A percentile compares a stretch with the other conserved stretches of the same genome.
Conservation (phyloP, 1,140 invertebrate species). For the Panagrolaimus sp. region DNA sequence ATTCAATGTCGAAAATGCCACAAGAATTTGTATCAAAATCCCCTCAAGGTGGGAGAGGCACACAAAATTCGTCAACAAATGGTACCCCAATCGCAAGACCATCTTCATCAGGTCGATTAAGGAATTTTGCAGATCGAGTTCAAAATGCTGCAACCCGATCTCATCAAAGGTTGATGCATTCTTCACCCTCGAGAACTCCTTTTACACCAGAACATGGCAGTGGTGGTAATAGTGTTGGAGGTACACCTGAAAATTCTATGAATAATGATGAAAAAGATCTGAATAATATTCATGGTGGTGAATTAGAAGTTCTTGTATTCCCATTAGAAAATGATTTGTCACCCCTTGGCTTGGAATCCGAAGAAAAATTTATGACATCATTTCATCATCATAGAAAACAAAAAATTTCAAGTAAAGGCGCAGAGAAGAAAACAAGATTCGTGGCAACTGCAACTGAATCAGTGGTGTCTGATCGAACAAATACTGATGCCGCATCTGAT, state of each 20-base stretch:
- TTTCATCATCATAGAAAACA: constrained; percentile 27
- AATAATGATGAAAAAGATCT: too few relatives aligned
- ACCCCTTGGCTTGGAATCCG: constrained; percentile 46
- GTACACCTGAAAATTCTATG: too few relatives aligned
- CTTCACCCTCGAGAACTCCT: constrained; percentile 24
- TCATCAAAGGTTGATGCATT: constrained; percentile 40
- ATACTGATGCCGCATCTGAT: constrained; percentile 47
- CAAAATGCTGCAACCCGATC: constrained; percentile 31
- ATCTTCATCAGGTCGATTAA: constrained; percentile 26
- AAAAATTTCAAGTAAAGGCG: constrained; percentile 29
- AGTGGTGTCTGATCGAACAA: constrained; percentile 48
- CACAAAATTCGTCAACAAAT: not conserved
- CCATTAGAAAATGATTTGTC: constrained; percentile 29
- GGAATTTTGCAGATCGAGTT: constrained; percentile 40
- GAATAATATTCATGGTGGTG: too few relatives aligned
- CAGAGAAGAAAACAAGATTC: constrained; percentile 53
- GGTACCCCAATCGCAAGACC: constrained; percentile 11
- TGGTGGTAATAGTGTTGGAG: too few relatives aligned
- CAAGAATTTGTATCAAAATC: constrained; percentile 14
- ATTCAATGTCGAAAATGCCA: not conserved
- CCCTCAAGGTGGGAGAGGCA: not conserved
- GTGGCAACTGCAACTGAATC: constrained; percentile 43
- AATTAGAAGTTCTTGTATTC: constrained; percentile 38
- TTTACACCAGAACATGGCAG: too few relatives aligned
- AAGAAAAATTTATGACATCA: constrained; percentile 52